Evolutionary conservation across 2,113 vertebrate species (phyloP), one percentile per base, ranked within the genome.

Genomic region (Macquaria australasica): DNA sequence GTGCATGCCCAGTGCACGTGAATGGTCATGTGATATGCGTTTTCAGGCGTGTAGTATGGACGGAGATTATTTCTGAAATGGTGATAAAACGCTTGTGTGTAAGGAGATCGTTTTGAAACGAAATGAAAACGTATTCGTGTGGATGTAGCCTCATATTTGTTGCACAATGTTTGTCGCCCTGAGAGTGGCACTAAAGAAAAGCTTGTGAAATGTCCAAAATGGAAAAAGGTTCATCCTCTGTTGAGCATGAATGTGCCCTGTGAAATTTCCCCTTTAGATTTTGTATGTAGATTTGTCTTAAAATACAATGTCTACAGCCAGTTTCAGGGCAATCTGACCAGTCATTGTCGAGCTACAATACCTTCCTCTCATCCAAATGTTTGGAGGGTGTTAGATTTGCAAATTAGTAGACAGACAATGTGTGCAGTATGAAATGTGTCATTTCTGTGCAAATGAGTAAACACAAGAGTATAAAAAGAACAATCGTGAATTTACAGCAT

Each of bases 181-280:
- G 41, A 43, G 34, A 34, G 34, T 34, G 34, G 34, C 34, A 34
- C 34, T 48, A 18, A 55, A 55, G 8, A 12, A 25, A 56, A 72
- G 31, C 51, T 41, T 56, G 70, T 72, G 39, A 73, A 39, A 10
- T 72, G 37, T 72, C 31, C 10, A 72, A 55, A 37, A 55, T 48
- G 21, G 6, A 5, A 39, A 39, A 53, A 51, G 10, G 23, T 3
- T 51, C 8, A 45, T 68, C 41, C 41, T 43, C 63, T 15, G 5
- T 14, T 41, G 34, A 21, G 34, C 9, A 21, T 39, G 60, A 39
- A 63, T 63, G 1, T 23, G 9, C 12, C 15, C 12, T 28, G 45
- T 34, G 6, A 66, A 51, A 51, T 31, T 10, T 34, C 4, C n/a
- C 3, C 64, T 25, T 50, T 1, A 6, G 25, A 41, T 51, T 45